phyloP scores from a whole-genome alignment of 2,888 invertebrate species.

The Andrena hattorfiana region DNA sequence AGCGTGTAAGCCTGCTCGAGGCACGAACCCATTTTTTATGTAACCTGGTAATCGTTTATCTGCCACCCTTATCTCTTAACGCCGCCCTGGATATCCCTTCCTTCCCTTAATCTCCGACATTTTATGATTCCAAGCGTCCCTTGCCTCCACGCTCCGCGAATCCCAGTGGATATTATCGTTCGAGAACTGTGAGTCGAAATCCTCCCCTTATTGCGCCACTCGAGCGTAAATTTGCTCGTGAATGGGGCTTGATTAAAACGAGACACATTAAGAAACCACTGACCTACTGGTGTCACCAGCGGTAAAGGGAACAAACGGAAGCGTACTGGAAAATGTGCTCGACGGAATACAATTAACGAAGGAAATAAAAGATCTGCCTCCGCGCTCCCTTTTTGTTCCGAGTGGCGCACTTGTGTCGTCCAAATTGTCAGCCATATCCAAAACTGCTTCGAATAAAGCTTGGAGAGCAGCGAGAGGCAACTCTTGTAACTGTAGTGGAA shows the following conservation, averaged over 20 bases:
- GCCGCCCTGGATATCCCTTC: neutral
- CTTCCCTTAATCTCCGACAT: neutral
- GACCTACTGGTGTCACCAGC: neutral
- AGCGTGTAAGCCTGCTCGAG: neutral
- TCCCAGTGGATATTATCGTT: neutral
- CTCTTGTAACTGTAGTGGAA: too few relatives aligned
- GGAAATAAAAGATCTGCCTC: neutral
- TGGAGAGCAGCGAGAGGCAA: too few relatives aligned
- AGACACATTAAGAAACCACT: neutral
- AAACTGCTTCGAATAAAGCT: too few relatives aligned
- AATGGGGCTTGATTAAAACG: slow-evolving; percentile 28
- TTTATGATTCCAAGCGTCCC: slow-evolving; percentile 16
- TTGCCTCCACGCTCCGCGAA: neutral
- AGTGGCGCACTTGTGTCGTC: neutral
- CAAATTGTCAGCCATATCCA: neutral
- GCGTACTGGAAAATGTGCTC: neutral
- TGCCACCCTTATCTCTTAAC: neutral
- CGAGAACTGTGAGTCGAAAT: neutral
- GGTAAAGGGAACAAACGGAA: neutral
- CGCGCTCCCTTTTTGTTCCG: neutral
- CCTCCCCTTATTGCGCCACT: slow-evolving; percentile 12
- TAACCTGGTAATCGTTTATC: slow-evolving; percentile 1
- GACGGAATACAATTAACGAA: slow-evolving; percentile 19
- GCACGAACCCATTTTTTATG: neutral
- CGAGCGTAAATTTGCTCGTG: slow-evolving; percentile 26